These are phyloP conservation scores for Chrysopilus asiliformis DNA, from an alignment of 2,888 invertebrate species.

Conservation along the genomic window DNA sequence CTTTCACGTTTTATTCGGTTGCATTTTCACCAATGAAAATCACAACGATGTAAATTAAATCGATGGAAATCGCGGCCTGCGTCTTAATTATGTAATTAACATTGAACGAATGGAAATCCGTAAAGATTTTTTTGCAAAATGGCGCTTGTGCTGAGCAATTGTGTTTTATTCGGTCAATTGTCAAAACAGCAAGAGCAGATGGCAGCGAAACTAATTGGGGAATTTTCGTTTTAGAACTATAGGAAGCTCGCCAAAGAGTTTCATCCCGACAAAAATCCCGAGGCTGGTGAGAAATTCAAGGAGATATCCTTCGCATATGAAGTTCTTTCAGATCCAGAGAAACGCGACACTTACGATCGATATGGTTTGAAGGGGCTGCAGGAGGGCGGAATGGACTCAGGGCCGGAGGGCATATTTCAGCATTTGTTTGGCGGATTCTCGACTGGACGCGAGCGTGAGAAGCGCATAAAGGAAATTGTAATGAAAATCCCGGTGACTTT, in stretches of 20 bases:
- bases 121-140: no score
- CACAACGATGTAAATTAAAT: no score
- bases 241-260: slow-evolving; percentile 85
- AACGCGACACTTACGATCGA: slow-evolving; percentile 72
- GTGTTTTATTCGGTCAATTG: no score
- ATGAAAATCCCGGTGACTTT: slow-evolving; percentile 73
- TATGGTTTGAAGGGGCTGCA: slow-evolving; percentile 80
- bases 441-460: slow-evolving; percentile 40
- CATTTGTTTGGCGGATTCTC: slow-evolving; percentile 52
- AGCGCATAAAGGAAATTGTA: slow-evolving; percentile 64
- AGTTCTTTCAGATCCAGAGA: slow-evolving; percentile 78
- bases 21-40: no score
- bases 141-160: no score
- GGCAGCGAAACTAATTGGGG: no score
- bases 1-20: no score
- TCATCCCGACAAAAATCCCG: slow-evolving; percentile 85
- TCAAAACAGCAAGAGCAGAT: no score
- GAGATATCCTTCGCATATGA: slow-evolving; percentile 94
- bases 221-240: slow-evolving; percentile 74
- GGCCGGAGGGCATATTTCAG: slow-evolving; percentile 52
- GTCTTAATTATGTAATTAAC: no score
- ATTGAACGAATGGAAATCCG: no score
- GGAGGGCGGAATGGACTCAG: slow-evolving; percentile 51
- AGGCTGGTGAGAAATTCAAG: slow-evolving; percentile 85
- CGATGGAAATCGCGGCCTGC: no score